Conservation (phyloP, 1,140 invertebrate genomes). For the Heterodera carotae region DNA sequence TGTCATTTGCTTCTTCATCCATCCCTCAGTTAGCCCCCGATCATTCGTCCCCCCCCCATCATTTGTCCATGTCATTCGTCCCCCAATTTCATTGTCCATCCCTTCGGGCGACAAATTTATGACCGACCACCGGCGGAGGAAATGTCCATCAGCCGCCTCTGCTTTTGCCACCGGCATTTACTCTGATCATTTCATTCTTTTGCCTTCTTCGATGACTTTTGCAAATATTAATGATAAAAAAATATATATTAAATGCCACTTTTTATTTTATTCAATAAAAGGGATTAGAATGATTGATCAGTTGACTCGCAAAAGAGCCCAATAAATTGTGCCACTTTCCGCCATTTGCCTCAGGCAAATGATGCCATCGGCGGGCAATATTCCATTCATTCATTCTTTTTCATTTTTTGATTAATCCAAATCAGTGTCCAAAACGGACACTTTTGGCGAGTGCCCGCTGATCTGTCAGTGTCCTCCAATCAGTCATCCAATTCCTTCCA, state of each 20-base stretch:
- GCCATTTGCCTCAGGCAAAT: not conserved
- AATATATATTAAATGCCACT: too few species aligned
- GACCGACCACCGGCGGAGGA: too few species aligned
- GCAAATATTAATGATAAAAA: not conserved
- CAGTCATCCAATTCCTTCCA: too few species aligned
- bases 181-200: not conserved
- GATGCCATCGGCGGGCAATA: too few species aligned
- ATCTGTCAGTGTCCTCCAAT: too few species aligned
- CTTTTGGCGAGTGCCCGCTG: not conserved
- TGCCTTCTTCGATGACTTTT: not conserved
- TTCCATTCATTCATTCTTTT: not conserved
- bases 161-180: too few species aligned
- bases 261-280: not conserved
- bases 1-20: not conserved
- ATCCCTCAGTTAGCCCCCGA: not conserved
- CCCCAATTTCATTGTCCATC: not conserved
- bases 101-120: not conserved
- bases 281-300: not conserved
- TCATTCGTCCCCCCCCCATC: not conserved
- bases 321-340: not conserved
- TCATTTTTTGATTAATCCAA: not conserved
- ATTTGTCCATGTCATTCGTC: not conserved
- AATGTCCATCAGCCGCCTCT: not conserved
- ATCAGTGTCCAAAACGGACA: not conserved
- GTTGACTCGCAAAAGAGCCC: not conserved